Conservation (phyloP, 2,888 invertebrate species). For the Gnatocerus cornutus region DNA sequence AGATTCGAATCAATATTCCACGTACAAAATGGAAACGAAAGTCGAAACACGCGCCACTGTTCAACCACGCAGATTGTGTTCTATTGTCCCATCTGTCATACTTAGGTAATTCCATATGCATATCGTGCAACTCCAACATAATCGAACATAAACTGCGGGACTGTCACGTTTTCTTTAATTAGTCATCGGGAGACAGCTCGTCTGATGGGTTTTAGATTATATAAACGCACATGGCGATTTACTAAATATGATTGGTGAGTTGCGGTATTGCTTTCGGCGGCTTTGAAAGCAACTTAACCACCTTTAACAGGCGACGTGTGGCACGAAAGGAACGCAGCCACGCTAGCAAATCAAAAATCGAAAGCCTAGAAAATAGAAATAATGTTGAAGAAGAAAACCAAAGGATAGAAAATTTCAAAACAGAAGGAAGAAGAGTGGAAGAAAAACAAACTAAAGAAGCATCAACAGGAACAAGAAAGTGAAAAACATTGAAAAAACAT, state of each 20-base stretch:
- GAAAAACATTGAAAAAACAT: too few species aligned
- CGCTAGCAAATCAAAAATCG: neutral
- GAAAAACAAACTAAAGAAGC: too few species aligned
- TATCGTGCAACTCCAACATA: slow-evolving; percentile 62
- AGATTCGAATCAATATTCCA: slow-evolving; percentile 53
- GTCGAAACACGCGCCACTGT: slow-evolving; percentile 60
- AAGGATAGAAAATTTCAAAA: too few species aligned
- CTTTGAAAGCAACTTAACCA: slow-evolving; percentile 19
- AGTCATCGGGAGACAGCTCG: slow-evolving; percentile 61
- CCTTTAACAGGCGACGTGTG: slow-evolving; percentile 1
- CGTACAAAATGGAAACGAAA: slow-evolving; percentile 57
- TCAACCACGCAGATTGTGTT: slow-evolving; percentile 66
- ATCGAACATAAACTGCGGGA: slow-evolving; percentile 61
- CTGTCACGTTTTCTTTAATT: slow-evolving; percentile 66
- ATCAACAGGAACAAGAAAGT: too few species aligned
- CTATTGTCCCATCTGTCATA: slow-evolving; percentile 67
- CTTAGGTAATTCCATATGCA: slow-evolving; percentile 65
- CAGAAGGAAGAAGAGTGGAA: too few species aligned
- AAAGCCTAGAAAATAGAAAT: too few species aligned
- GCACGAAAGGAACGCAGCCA: slow-evolving; percentile 1
- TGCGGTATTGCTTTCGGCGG: slow-evolving; percentile 35
- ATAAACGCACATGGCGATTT: slow-evolving; percentile 57
- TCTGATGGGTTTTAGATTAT: slow-evolving; percentile 62
- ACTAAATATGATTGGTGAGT: slow-evolving; percentile 46
- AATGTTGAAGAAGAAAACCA: too few species aligned